Base-by-base conservation (phyloP, 2,888 invertebrate species). In the Caenorhabditis macrosperma region DNA sequence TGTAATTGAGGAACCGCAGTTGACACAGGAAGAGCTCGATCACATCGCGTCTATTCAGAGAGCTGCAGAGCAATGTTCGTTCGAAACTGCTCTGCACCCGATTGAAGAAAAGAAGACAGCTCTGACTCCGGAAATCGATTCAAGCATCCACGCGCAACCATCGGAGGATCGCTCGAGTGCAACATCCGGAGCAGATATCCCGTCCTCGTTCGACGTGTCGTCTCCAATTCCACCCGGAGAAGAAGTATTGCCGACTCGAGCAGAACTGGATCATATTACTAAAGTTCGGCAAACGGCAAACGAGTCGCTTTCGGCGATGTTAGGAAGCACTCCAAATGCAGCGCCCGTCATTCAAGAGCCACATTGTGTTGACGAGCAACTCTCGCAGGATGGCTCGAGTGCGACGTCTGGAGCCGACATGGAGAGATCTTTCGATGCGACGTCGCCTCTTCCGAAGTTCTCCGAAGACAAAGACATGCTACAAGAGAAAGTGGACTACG, bases 11-110 rank as follows among this genome's bases (percentile, higher is more conserved):
- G 76, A 75, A 26, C 52, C 50, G 1, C 26, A 52, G 24, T 35
- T 81, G 50, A 69, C 81, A 20, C 55, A 71, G 30, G 82, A 78
- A 35, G 84, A 84, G 24, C 28, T 82, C 24, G 84, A 71, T 24
- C 82, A 82, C 59, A 82, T 82, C 50, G 78, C 82, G 7, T 67
- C 44, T 44, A 79, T 81, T 26, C 77, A 80, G 60, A 67, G 54
- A 50, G 57, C 81, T 28, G 80, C 75, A 1, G 79, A 81, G 38
- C 77, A 82, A 48, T 68, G 69, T n/a, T 69, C 76, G 26, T 63
- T 75, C 20, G 68, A 75, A 22, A 28, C 38, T 24, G 20, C 5
- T 4, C n/a, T 38, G 22, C 30, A 17, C 15, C 24, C 41, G 17
- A 24, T 59, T 12, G 55, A 46, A 22, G 35, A 41, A 24, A n/a